These are phyloP conservation scores for Drosophila longiperda DNA, from an alignment of 2,888 invertebrate genomes.

Conservation along the genomic window DNA sequence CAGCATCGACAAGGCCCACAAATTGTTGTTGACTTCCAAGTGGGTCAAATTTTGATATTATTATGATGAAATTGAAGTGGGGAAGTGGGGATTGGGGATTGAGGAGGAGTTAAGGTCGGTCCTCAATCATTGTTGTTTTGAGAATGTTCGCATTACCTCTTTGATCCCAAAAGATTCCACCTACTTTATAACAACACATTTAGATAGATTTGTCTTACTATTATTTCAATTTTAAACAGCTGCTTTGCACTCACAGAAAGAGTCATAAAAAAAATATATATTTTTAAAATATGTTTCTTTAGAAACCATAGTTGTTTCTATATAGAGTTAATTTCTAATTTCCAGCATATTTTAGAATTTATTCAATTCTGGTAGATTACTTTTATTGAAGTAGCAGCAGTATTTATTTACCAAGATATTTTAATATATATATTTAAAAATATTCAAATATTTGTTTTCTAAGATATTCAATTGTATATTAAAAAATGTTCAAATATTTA, in stretches of 20 bases:
- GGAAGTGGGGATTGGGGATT: too few relatives aligned
- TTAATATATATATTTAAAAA: too few relatives aligned
- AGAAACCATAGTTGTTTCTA: too few relatives aligned
- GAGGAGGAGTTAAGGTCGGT: background rate
- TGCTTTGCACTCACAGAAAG: background rate
- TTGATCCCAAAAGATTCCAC: background rate
- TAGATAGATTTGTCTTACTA: background rate
- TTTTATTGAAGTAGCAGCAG: too few relatives aligned
- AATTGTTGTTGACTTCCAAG: constrained; percentile 7
- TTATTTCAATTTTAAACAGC: background rate
- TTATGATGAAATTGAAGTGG: background rate
- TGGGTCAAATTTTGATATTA: background rate
- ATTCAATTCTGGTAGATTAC: too few relatives aligned
- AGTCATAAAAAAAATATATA: background rate
- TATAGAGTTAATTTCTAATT: too few relatives aligned
- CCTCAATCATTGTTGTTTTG: background rate
- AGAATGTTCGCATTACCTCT: background rate
- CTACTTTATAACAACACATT: background rate
- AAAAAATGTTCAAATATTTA: too few relatives aligned
- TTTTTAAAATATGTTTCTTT: too few relatives aligned
- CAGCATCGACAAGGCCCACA: constrained; percentile 1
- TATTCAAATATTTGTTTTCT: too few relatives aligned
- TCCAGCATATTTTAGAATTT: too few relatives aligned
- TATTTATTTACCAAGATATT: too few relatives aligned
- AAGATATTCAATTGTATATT: too few relatives aligned